Evolutionary conservation across 2,113 vertebrate genomes (phyloP).

Genomic region (Tichodroma muraria): DNA sequence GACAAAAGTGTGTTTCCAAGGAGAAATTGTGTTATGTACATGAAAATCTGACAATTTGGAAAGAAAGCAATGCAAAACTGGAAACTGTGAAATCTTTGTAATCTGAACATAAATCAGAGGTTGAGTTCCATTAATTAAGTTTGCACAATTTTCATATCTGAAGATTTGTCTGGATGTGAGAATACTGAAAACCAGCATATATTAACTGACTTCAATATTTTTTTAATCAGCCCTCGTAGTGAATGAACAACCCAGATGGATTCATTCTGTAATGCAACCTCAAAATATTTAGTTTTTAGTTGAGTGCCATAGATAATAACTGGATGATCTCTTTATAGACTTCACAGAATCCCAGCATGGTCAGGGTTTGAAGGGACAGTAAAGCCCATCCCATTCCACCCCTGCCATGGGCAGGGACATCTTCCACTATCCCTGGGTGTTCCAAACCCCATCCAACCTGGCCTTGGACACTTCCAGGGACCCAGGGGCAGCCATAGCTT

Average conservation of each 20-base stretch:
- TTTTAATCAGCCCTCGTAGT: neutral
- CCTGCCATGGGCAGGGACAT: neutral
- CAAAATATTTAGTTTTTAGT: neutral
- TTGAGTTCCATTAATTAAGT: neutral
- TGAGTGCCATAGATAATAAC: neutral
- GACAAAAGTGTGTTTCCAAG: neutral
- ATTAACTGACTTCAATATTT: neutral
- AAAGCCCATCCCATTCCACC: accelerated
- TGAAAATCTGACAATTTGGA: neutral
- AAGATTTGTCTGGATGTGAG: neutral
- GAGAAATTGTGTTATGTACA: neutral
- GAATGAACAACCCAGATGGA: neutral
- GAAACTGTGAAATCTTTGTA: neutral
- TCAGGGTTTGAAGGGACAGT: neutral
- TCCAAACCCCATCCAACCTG: accelerated
- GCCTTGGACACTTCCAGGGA: neutral
- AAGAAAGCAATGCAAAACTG: neutral
- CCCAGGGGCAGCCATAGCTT: neutral
- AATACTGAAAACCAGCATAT: neutral
- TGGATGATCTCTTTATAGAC: neutral
- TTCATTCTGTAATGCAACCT: neutral
- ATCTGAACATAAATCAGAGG: neutral
- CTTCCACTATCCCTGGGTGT: accelerated
- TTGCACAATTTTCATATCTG: neutral
- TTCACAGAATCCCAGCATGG: neutral